Conservation (phyloP, 2,797 vertebrate genomes). For the Harpagifer antarcticus region DNA sequence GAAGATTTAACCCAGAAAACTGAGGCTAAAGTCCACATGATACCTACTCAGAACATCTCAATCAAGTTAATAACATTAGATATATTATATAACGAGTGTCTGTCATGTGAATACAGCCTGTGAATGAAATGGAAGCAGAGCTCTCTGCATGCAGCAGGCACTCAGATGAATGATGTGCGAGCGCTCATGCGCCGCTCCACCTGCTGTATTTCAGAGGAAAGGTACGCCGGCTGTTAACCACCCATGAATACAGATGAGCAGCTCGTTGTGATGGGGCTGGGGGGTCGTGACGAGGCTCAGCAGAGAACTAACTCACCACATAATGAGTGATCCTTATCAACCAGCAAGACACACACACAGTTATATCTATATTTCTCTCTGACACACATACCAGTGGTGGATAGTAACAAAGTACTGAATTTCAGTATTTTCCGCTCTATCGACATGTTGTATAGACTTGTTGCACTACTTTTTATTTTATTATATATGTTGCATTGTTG, state of each 20-base stretch:
- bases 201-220: slow-evolving; percentile 62
- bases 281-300: slow-evolving; percentile 56
- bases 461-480: too few relatives aligned
- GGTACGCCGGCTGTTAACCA: slow-evolving; percentile 52
- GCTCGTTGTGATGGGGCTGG: slow-evolving; percentile 66
- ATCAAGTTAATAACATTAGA: too few relatives aligned
- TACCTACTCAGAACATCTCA: too few relatives aligned
- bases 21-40: too few relatives aligned
- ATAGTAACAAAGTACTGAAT: too few relatives aligned
- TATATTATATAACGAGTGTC: too few relatives aligned
- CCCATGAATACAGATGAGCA: slow-evolving; percentile 78
- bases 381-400: too few relatives aligned
- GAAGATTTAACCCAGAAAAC: too few relatives aligned
- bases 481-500: too few relatives aligned
- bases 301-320: slow-evolving; percentile 68
- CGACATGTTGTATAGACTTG: too few relatives aligned
- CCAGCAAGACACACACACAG: slow-evolving; percentile 39
- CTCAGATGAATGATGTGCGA: slow-evolving; percentile 19
- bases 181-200: slow-evolving; percentile 31
- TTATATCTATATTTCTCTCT: not conserved
- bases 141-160: slow-evolving; percentile 22
- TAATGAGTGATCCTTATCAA: slow-evolving; percentile 80
- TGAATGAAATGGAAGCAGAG: not conserved
- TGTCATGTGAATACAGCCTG: too few relatives aligned
- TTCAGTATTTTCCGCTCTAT: not conserved